phyloP scores from a whole-genome alignment of 1,140 invertebrate genomes.

The Leptonema lineaticorne region DNA sequence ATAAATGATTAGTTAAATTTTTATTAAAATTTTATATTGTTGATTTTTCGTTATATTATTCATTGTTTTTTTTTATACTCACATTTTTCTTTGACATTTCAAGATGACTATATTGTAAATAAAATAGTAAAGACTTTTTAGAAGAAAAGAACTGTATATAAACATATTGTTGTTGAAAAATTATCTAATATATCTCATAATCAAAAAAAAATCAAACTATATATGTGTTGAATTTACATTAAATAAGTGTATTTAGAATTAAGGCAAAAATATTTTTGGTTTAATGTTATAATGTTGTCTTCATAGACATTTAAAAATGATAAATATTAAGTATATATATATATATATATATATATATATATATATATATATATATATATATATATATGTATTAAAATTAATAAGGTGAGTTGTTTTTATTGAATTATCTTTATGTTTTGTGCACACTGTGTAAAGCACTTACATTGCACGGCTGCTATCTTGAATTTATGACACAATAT shows the following conservation, averaged over 20 bases:
- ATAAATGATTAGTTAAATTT: neutral
- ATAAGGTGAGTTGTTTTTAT: neutral
- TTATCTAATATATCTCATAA: conserved; percentile 6
- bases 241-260: conserved; percentile 7
- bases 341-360: neutral
- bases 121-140: neutral
- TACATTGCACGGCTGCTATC: conserved; percentile 34
- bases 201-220: conserved; percentile 23
- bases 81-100: neutral
- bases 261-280: conserved; percentile 5
- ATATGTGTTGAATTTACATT: conserved; percentile 16
- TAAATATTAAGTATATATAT: too few species aligned
- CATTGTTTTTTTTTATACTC: neutral
- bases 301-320: neutral
- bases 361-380: neutral
- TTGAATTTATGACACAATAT: conserved; percentile 13
- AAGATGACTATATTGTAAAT: conserved; percentile 7
- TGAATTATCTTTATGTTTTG: conserved; percentile 25
- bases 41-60: neutral
- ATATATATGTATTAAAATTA: neutral
- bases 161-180: conserved; percentile 33
- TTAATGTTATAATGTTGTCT: conserved; percentile 10
- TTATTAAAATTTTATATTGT: neutral
- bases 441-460: conserved; percentile 38
- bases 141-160: conserved; percentile 32